Base-by-base conservation (phyloP, 1,140 invertebrate genomes). In the Drosophila albomicans region DNA sequence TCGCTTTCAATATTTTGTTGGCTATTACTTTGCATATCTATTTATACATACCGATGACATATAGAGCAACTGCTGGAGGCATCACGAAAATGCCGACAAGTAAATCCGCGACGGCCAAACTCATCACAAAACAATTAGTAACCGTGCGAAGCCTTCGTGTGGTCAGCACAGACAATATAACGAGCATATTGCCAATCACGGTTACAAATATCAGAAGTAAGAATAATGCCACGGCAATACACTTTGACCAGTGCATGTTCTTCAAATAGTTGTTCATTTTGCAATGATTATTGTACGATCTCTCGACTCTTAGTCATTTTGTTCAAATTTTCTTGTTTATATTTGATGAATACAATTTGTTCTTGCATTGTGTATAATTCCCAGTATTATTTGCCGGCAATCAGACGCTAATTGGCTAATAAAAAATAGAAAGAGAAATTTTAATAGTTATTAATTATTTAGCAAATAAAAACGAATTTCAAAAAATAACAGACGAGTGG, bases 51-150 rank as follows among this genome's bases (percentile, higher is more conserved):
- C 95, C 95, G 92, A 93, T 94, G 62, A 95, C 93, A 92, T 94
- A 93, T 45, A 95, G 93, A 30, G 94, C 94, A 46, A 99, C 97
- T 70, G 97, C 97, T 30, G 98, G 96, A 11, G 98, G 98, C 98
- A 99, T 99, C 1, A 99, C 98, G 78, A 98, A 96, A 43, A 98
- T 95, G 0, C 97, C 98, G 0, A 99, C 98, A 56, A 98, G 93
- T 91, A 98, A 95, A 94, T 99, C 98, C 30, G 98, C 97, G 1
- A 97, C 96, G 1, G 98, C 98, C 79, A 99, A 93, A 56, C 97
- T 98, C 66, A 98, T 98, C 13, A 99, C 96, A 93, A 99, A 98
- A 93, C 97, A 98, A 93, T 99, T 99, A 49, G 98, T 98, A 25
- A 99, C 97, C 11, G 97, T 98, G 54, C 97, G 95, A 56, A 99